Percentiles rank a stretch among this genome's conserved stretches.
phyloP scores from a whole-genome alignment of 2,113 vertebrate species.

The Oceanodroma tethys region DNA sequence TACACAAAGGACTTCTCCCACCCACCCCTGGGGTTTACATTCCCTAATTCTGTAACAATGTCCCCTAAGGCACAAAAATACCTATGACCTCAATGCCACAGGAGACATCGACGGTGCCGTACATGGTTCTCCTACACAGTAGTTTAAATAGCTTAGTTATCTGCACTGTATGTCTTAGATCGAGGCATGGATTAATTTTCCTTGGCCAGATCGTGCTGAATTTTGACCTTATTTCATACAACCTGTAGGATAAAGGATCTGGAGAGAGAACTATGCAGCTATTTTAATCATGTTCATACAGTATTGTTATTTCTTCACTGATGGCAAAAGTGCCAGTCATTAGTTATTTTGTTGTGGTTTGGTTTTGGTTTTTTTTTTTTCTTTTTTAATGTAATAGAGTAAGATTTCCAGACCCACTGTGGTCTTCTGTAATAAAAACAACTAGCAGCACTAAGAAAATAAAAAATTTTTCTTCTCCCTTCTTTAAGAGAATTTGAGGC shows the following conservation, averaged over 20 bases:
- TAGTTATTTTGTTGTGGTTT: background rate
- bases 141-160: slow-evolving; percentile 67
- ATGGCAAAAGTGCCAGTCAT: background rate
- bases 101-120: slow-evolving; percentile 66
- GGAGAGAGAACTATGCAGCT: slow-evolving; percentile 48
- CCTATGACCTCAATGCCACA: slow-evolving; percentile 64
- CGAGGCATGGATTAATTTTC: slow-evolving; percentile 63
- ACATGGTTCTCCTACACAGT: slow-evolving; percentile 67
- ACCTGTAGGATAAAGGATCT: slow-evolving; percentile 28
- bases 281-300: background rate
- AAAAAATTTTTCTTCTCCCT: background rate
- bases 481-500: slow-evolving; percentile 45
- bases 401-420: background rate
- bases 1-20: slow-evolving; percentile 47
- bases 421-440: slow-evolving; percentile 25
- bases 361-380: background rate
- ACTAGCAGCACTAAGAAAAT: slow-evolving; percentile 43
- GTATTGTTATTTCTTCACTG: background rate
- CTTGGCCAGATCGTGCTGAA: slow-evolving; percentile 61
- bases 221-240: slow-evolving; percentile 63
- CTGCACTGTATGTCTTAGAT: slow-evolving; percentile 58
- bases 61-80: slow-evolving; percentile 73
- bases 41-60: slow-evolving; percentile 54
- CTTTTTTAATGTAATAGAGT: background rate
- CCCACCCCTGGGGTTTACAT: slow-evolving; percentile 55